These are phyloP conservation scores for Platyscapa corneri DNA, from an alignment of 1,140 invertebrate genomes.

Conservation along the genomic window DNA sequence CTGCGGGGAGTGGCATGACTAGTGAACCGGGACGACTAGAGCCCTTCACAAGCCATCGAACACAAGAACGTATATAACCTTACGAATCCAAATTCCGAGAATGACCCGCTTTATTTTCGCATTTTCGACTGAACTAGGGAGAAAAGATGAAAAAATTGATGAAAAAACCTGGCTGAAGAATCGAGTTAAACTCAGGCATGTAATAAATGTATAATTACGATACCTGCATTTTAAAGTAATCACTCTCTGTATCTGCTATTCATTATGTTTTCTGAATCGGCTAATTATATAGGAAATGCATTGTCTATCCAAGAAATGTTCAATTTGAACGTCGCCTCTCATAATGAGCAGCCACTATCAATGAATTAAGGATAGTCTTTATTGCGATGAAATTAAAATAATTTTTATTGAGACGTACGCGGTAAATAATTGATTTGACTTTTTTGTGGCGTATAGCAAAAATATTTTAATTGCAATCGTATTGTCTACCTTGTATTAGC, in stretches of 20 bases:
- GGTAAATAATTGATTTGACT: too few relatives aligned
- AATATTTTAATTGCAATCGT: too few relatives aligned
- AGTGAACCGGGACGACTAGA: background rate
- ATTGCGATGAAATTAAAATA: background rate
- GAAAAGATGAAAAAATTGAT: background rate
- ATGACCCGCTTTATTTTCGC: background rate
- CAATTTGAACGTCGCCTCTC: background rate
- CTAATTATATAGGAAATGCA: slow-evolving; percentile 9
- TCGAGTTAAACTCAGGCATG: background rate
- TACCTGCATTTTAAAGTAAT: slow-evolving; percentile 13
- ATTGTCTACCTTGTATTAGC: too few relatives aligned
- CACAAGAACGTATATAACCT: background rate
- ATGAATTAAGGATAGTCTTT: background rate
- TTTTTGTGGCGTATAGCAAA: too few relatives aligned
- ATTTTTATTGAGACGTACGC: too few relatives aligned
- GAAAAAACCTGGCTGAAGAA: background rate
- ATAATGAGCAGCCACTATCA: background rate
- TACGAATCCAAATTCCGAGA: background rate
- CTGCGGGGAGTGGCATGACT: background rate
- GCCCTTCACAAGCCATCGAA: background rate
- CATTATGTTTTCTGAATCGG: slow-evolving; percentile 4
- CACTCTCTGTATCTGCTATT: background rate
- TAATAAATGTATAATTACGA: slow-evolving; percentile 6
- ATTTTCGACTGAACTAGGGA: background rate
- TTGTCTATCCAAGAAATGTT: background rate